Base-by-base conservation (phyloP, 2,888 invertebrate genomes). In the Atrina japonica region DNA sequence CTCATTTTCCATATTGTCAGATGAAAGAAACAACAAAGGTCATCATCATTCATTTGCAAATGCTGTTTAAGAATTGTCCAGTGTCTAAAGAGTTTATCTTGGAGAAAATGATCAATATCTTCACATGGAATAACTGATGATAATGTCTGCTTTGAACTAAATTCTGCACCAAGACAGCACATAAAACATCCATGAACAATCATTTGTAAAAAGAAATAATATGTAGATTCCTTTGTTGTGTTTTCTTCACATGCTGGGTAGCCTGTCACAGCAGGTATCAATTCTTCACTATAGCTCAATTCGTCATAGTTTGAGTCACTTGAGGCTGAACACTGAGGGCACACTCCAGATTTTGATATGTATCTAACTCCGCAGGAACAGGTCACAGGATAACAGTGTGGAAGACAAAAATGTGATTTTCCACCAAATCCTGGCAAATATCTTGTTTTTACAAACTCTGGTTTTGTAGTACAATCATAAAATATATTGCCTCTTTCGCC, bases 11-110 rank as follows among this genome's bases (percentile, higher is more conserved):
- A 18, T n/a, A 73, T 45, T 1, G 59, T n/a, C n/a, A 53, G 27
- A 35, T 66, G 49, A 29, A 70, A 41, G 16, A 73, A 43, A 3
- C 35, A 41, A 45, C 63, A 56, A 3, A 66, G 25, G 11, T 73
- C 59, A 9, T 58, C 65, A 47, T 41, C 16, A 30, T 66, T 64
- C 52, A 73, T 35, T 25, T 43, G 40, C 16, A 66, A 49, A 9
- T 66, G 21, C 3, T 41, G 3, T 61, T 59, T 56, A 2, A 72
- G 52, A 9, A 18, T 21, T 21, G 35, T 9, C 67, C 59, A 67
- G 11, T 72, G 43, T 9, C n/a, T 27, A 27, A 55, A 11, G 23
- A 72, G 16, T 35, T 53, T 58, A 23, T 63, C 21, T 14, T 16
- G 14, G 3, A 66, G 43, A 41, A 14, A 2, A 0, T 47, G 21